Evolutionary conservation across 2,113 vertebrate genomes (phyloP).

Genomic region (Litocranius walleri): DNA sequence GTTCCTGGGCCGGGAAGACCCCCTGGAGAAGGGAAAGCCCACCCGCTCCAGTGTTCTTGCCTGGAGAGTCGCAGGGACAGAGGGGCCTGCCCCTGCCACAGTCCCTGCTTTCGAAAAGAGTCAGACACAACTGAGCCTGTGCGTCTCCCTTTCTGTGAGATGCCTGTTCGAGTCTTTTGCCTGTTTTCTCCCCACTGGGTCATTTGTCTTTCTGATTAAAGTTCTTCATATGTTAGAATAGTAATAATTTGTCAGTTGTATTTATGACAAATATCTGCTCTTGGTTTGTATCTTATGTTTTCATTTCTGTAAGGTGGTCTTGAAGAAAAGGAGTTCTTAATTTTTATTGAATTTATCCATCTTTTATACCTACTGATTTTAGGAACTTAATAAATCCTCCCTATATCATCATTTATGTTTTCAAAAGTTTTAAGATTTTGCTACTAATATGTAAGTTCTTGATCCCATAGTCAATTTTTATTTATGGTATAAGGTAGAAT

Average conservation of each 20-base stretch:
- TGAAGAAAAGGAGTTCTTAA: slow-evolving; percentile 9
- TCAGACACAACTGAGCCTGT: background rate
- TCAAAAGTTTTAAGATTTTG: slow-evolving; percentile 19
- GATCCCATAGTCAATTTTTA: background rate
- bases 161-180: background rate
- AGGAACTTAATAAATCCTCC: background rate
- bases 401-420: background rate
- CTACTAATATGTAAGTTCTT: background rate
- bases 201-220: background rate
- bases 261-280: background rate
- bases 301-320: background rate
- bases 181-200: background rate
- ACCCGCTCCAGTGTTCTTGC: background rate
- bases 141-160: background rate
- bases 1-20: background rate
- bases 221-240: background rate
- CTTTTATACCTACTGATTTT: background rate
- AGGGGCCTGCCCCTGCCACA: background rate
- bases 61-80: background rate
- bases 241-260: background rate
- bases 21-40: background rate
- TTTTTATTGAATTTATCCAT: background rate
- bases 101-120: background rate
- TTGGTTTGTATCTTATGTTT: background rate
- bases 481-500: background rate